These are phyloP conservation scores for Meganola albula DNA, from an alignment of 2,888 invertebrate species.

Conservation along the genomic window DNA sequence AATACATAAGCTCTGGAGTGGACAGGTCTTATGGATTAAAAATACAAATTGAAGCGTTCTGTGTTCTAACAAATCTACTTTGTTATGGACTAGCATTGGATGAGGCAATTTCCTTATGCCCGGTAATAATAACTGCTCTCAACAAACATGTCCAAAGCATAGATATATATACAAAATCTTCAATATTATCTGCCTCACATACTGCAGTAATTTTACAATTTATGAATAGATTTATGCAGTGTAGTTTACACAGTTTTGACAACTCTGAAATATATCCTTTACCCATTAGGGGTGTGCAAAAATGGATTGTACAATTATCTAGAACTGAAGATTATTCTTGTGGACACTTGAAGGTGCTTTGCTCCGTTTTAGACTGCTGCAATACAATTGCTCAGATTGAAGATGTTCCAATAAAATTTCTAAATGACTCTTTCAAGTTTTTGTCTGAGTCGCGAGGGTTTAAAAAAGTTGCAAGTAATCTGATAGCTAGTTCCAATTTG, in stretches of 20 bases:
- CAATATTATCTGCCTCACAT: constrained; percentile 76
- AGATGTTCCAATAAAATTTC: constrained; percentile 42
- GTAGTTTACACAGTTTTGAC: constrained; percentile 35
- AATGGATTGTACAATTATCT: constrained; percentile 69
- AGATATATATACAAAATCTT: constrained; percentile 60
- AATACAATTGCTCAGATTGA: constrained; percentile 48
- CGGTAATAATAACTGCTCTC: constrained; percentile 74
- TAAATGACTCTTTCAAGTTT: constrained; percentile 44
- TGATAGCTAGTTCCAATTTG: constrained; percentile 58
- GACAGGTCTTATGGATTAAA: constrained; percentile 71
- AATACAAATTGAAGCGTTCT: constrained; percentile 81
- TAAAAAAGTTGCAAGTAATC: constrained; percentile 52
- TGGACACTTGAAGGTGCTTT: constrained; percentile 56
- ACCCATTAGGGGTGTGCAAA: constrained; percentile 58
- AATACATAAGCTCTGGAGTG: constrained; percentile 74
- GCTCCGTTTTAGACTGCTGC: constrained; percentile 58
- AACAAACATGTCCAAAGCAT: constrained; percentile 79
- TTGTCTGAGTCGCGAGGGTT: constrained; percentile 68
- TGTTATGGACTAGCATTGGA: constrained; percentile 71
- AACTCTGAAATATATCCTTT: constrained; percentile 53
- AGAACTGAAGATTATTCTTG: constrained; percentile 59
- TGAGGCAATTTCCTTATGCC: constrained; percentile 65
- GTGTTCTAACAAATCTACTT: constrained; percentile 75
- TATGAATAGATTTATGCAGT: constrained; percentile 48
- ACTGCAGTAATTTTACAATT: constrained; percentile 75